Percentiles rank a stretch among this genome's conserved stretches.
Conservation (phyloP, 2,888 invertebrate species). For the Myopa tessellatipennis region DNA sequence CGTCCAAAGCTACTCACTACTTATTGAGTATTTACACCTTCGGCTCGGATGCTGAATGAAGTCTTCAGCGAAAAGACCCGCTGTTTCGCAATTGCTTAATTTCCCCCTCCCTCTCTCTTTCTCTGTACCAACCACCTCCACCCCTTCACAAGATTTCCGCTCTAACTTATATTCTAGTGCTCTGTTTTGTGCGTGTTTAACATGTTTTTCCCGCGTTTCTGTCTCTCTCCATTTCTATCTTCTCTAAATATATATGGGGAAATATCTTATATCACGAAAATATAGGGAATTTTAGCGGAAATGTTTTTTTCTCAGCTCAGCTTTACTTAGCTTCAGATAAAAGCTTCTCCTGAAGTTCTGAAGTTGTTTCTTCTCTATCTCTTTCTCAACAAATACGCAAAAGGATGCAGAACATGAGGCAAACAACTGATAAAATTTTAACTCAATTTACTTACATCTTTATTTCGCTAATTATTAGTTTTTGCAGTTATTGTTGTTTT, state of each 20-base stretch:
- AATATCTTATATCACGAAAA: not conserved
- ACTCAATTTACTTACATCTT: no score
- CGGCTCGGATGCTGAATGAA: not conserved
- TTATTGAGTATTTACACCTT: slow-evolving; percentile 13
- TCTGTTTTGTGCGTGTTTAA: not conserved
- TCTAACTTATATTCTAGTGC: no score
- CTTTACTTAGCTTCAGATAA: not conserved
- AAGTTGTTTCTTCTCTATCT: not conserved
- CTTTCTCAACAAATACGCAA: not conserved
- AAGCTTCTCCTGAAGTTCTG: slow-evolving; percentile 4
- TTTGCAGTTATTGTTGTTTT: no score
- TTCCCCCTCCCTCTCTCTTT: not conserved
- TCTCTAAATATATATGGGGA: not conserved
- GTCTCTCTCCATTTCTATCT: not conserved
- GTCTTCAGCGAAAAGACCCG: not conserved
- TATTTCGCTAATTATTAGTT: no score
- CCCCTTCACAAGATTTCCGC: no score
- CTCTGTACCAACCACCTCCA: not conserved
- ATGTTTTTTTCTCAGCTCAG: not conserved
- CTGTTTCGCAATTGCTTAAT: not conserved
- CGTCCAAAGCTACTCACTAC: not conserved
- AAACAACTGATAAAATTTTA: not conserved
- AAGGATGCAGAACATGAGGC: not conserved
- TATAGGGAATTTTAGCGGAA: slow-evolving; percentile 13
- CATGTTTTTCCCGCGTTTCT: not conserved